Conservation (phyloP, 2,113 vertebrate genomes). For the Zosterops pallidus region DNA sequence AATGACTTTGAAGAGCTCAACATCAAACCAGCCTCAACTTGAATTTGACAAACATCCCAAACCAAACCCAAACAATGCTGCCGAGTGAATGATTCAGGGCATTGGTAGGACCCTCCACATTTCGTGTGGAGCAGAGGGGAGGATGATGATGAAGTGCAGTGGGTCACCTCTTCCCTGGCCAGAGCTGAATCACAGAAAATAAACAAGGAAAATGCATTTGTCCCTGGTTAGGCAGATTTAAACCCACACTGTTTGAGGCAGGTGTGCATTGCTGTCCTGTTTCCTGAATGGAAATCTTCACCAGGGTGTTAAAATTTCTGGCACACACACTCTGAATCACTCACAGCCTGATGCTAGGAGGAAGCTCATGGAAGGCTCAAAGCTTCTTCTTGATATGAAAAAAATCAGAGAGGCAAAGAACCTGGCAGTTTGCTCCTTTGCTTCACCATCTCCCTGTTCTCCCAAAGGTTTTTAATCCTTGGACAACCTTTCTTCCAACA, state of each 20-base stretch:
- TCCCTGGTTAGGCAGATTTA: not conserved
- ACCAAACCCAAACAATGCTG: constrained; percentile 60
- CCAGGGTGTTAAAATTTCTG: not conserved
- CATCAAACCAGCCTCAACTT: constrained; percentile 70
- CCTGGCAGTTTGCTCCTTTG: not conserved
- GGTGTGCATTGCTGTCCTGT: not conserved
- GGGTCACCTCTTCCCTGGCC: not conserved
- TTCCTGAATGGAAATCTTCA: not conserved
- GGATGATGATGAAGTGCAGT: not conserved
- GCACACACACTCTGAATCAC: not conserved
- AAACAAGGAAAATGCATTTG: not conserved
- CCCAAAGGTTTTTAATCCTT: not conserved
- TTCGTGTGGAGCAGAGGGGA: not conserved
- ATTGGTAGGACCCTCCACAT: constrained; percentile 48
- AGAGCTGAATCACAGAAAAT: not conserved
- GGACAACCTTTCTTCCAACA: not conserved
- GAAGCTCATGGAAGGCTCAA: not conserved
- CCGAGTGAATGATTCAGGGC: constrained; percentile 45
- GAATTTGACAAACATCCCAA: constrained; percentile 61
- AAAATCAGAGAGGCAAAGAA: not conserved
- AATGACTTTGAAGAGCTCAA: constrained; percentile 59
- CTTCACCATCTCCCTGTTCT: not conserved
- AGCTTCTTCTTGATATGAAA: not conserved
- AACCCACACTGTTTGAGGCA: not conserved
- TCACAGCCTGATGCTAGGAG: not conserved